These are phyloP conservation scores for Tetraodon nigroviridis DNA, from an alignment of 2,113 vertebrate species.

Conservation along the genomic window DNA sequence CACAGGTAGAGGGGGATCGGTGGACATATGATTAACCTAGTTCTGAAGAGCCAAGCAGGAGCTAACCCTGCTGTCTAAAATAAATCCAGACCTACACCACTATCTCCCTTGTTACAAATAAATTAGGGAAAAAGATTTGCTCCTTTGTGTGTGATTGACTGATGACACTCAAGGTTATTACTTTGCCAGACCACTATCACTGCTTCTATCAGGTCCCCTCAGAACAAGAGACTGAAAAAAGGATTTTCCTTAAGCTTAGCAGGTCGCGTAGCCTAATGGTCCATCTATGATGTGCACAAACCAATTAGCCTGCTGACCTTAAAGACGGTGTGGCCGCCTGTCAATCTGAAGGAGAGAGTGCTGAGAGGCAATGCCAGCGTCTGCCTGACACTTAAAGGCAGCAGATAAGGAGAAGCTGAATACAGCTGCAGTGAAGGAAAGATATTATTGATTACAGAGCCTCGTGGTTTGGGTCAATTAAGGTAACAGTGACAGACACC, in stretches of 20 bases:
- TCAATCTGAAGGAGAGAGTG: conserved; percentile 31
- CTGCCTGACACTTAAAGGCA: conserved; percentile 36
- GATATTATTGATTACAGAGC: conserved; percentile 50
- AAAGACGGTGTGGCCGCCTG: conserved; percentile 45
- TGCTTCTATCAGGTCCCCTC: conserved; percentile 9
- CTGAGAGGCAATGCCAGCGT: conserved; percentile 44
- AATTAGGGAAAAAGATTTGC: conserved; percentile 12
- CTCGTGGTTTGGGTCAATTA: conserved; percentile 45
- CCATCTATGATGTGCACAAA: conserved; percentile 60
- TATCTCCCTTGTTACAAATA: neutral
- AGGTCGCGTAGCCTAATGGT: conserved; percentile 52
- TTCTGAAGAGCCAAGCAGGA: too few species aligned
- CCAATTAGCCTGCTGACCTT: conserved; percentile 68
- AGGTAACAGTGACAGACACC: conserved; percentile 24
- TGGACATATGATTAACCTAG: too few species aligned
- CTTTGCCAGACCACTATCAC: conserved; percentile 13
- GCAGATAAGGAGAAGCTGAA: conserved; percentile 34
- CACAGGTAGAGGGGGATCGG: too few species aligned
- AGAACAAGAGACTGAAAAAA: neutral
- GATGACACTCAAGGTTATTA: conserved; percentile 34
- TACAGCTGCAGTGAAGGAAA: conserved; percentile 7
- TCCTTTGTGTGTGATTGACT: conserved; percentile 18
- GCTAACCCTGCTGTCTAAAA: too few species aligned
- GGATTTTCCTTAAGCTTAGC: conserved; percentile 31
- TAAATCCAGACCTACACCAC: neutral